Evolutionary conservation across 1,140 invertebrate genomes (phyloP).

Genomic region (Macrobrachium nipponense): DNA sequence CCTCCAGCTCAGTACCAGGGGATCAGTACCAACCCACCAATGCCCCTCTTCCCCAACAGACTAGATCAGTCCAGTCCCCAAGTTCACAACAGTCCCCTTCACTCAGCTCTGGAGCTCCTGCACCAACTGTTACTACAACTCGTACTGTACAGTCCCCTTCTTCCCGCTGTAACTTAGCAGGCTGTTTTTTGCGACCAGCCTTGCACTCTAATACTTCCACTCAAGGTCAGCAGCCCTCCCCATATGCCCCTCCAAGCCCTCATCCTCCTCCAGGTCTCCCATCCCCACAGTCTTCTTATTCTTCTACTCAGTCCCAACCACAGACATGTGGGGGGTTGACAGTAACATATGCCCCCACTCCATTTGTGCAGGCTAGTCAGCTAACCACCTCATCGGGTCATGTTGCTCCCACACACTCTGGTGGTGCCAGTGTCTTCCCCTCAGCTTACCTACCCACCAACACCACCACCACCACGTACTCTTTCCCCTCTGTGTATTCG

Average conservation of each 20-base stretch:
- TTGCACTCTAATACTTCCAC: slow-evolving; percentile 39
- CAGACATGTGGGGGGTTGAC: slow-evolving; percentile 39
- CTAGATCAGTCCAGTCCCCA: slow-evolving; percentile 43
- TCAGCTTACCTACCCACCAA: slow-evolving; percentile 50
- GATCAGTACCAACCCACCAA: slow-evolving; percentile 57
- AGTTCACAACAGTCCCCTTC: slow-evolving; percentile 31
- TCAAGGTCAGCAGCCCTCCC: slow-evolving; percentile 46
- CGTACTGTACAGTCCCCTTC: slow-evolving; percentile 48
- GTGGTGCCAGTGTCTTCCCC: slow-evolving; percentile 42
- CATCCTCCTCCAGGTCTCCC: slow-evolving; percentile 54
- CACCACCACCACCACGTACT: slow-evolving; percentile 46
- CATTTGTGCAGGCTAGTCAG: slow-evolving; percentile 53
- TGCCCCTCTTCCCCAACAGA: slow-evolving; percentile 30
- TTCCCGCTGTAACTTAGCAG: slow-evolving; percentile 53
- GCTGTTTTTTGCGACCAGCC: slow-evolving; percentile 53
- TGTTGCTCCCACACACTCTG: slow-evolving; percentile 48
- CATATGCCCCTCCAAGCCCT: slow-evolving; percentile 54
- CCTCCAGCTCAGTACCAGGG: slow-evolving; percentile 53
- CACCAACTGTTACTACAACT: slow-evolving; percentile 47
- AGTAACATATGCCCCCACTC: slow-evolving; percentile 52
- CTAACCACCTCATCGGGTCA: slow-evolving; percentile 44
- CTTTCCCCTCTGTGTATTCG: slow-evolving; percentile 47
- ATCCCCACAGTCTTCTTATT: slow-evolving; percentile 36
- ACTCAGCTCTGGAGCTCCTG: slow-evolving; percentile 9
- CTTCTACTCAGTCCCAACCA: slow-evolving; percentile 31